Evolutionary conservation across 2,113 vertebrate genomes (phyloP).

Genomic region (human (Homo sapiens)): GRCh38 chr12:6460501-6461000

Average conservation of each 20-base stretch:
- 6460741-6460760: not conserved
- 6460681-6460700: not conserved
- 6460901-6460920: conserved; percentile 24
- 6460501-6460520: no score
- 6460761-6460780: not conserved
- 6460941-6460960: not conserved
- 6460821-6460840: not conserved
- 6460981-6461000: not conserved
- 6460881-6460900: conserved; percentile 67
- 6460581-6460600: not conserved
- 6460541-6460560: no score
- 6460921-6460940: conserved; percentile 62
- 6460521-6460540: no score
- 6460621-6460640: not conserved
- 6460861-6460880: not conserved
- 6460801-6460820: not conserved
- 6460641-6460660: not conserved
- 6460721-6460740: not conserved
- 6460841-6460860: conserved; percentile 62
- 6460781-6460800: fast-evolving
- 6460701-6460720: fast-evolving
- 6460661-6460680: not conserved
- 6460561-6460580: no score
- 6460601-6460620: not conserved
- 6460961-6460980: fast-evolving